Evolutionary conservation across 2,888 invertebrate genomes (phyloP), one percentile per base, ranked within the genome.

Genomic region (Trisateles emortualis): DNA sequence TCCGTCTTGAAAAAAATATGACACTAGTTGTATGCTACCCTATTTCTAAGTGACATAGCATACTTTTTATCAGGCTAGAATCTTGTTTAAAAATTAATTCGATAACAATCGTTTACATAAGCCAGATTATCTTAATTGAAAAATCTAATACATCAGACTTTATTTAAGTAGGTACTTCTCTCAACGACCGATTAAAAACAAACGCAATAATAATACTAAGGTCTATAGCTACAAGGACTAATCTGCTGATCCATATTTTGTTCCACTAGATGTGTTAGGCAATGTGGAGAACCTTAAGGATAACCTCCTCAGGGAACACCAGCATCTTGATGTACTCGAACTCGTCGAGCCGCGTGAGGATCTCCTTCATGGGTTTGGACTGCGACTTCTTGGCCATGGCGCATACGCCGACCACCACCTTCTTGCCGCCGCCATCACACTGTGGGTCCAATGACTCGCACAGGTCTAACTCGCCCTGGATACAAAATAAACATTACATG

Each of bases 371-470:
- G 10, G 99, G 99, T 89, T 99, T 99, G 65, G 99, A 99, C 83
- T 98, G 97, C 30, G 99, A 98, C 91, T 99, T 99, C 92, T 99
- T 99, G 80, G 98, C 97, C 99, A 99, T 99, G 70, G 99, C 99
- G 94, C 99, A 99, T 56, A 99, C 97, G 61, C 99, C 99, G 76
- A 99, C 98, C 84, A 98, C 95, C 75, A 99, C 98, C 82, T 98
- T 97, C 87, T 98, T 98, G 76, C 96, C 96, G 54, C 89, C 83
- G 93, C 94, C 93, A 90, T 94, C 94, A 69, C 93, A 92, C 66
- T 94, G 94, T 11, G 94, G 92, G 65, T 95, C 95, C 82, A 94
- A 83, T 1, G 94, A 93, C 81, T 96, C 96, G 58, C 94, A 96
- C 83, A 96, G 93, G 83, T 96, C 96, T 87, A 96, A 95, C 84